A percentile compares a stretch with the other conserved stretches of the same genome.
Evolutionary conservation across 2,888 invertebrate genomes (phyloP).

Genomic region (Boloria euphrosyne): DNA sequence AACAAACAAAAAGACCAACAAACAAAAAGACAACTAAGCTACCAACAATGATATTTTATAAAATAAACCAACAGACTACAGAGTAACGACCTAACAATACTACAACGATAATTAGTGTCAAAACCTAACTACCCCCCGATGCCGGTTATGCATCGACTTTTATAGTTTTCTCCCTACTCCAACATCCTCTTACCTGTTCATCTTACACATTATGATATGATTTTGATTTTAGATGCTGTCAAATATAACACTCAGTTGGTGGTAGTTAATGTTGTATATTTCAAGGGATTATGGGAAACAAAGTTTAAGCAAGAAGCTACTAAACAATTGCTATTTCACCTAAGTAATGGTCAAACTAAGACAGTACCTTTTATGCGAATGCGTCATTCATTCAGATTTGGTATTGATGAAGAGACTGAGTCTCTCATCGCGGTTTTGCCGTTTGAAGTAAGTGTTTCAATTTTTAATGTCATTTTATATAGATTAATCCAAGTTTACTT

Average conservation of each 20-base stretch:
- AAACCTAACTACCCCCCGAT: too few relatives aligned
- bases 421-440: constrained; percentile 84
- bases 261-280: constrained; percentile 86
- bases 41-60: too few relatives aligned
- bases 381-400: constrained; percentile 77
- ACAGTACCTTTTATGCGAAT: constrained; percentile 84
- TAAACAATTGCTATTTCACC: constrained; percentile 75
- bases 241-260: constrained; percentile 81
- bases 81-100: too few relatives aligned
- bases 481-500: too few relatives aligned
- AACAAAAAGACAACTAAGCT: too few relatives aligned
- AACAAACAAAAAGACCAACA: too few relatives aligned
- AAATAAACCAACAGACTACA: too few relatives aligned
- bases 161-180: too few relatives aligned
- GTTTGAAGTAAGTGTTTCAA: constrained; percentile 78
- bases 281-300: constrained; percentile 87
- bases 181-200: too few relatives aligned
- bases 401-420: constrained; percentile 75
- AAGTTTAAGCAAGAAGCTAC: constrained; percentile 84
- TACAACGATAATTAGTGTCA: too few relatives aligned
- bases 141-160: too few relatives aligned
- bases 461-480: constrained; percentile 41
- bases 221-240: constrained; percentile 75
- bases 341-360: constrained; percentile 64
- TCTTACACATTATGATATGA: too few relatives aligned